Evolutionary conservation across 2,888 invertebrate genomes (phyloP).

Genomic region (Macaria liturata): DNA sequence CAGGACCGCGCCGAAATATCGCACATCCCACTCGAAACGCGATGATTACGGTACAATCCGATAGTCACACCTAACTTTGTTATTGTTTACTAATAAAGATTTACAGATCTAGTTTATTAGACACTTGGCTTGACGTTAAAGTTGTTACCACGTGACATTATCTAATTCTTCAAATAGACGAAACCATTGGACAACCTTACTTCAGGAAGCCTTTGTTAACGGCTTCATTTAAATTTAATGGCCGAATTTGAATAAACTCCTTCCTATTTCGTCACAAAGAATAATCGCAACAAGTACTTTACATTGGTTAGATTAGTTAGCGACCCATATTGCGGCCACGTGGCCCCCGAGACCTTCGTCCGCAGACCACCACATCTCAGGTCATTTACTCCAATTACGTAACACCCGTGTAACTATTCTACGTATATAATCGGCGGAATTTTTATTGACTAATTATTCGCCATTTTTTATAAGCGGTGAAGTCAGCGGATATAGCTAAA

Average conservation of each 20-base stretch:
- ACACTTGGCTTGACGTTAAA: no score
- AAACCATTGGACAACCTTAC: slow-evolving; percentile 29
- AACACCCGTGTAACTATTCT: slow-evolving; percentile 78
- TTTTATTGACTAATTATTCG: slow-evolving; percentile 83
- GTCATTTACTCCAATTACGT: slow-evolving; percentile 82
- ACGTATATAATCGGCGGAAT: slow-evolving; percentile 79
- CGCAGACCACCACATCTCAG: slow-evolving; percentile 68
- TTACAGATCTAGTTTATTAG: no score
- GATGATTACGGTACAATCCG: slow-evolving; percentile 37
- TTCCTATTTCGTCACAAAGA: slow-evolving; percentile 32
- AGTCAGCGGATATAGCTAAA: slow-evolving; percentile 83
- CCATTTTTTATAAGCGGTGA: slow-evolving; percentile 79
- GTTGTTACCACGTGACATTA: slow-evolving; percentile 17
- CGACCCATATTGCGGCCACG: slow-evolving; percentile 51
- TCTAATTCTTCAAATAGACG: slow-evolving; percentile 7
- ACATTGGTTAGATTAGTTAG: slow-evolving; percentile 32
- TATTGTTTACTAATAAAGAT: slow-evolving; percentile 50
- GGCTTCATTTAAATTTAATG: slow-evolving; percentile 30
- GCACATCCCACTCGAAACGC: slow-evolving; percentile 42
- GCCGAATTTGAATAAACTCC: slow-evolving; percentile 30
- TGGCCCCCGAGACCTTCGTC: slow-evolving; percentile 66
- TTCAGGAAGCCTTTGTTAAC: slow-evolving; percentile 31
- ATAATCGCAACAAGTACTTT: slow-evolving; percentile 13
- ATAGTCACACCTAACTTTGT: slow-evolving; percentile 34
- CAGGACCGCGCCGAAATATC: slow-evolving; percentile 47